Evolutionary conservation across 2,888 invertebrate species (phyloP).

Genomic region (Clanis bilineata): DNA sequence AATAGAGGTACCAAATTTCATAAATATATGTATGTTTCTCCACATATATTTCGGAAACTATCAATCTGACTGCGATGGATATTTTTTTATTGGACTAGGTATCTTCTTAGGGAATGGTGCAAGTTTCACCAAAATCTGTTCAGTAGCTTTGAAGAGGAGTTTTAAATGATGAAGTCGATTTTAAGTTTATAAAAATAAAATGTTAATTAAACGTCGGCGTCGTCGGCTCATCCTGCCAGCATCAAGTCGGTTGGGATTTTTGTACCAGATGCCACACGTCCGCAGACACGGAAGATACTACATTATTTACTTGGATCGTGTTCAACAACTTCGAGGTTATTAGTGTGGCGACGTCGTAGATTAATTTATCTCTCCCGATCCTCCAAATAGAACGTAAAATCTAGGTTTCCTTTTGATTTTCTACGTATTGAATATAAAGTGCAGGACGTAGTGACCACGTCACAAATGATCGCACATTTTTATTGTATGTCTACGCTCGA

Average conservation of each 20-base stretch:
- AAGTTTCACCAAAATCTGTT: too few relatives aligned
- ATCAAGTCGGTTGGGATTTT: slow-evolving; percentile 44
- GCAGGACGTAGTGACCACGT: background rate
- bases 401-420: slow-evolving; percentile 36
- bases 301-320: slow-evolving; percentile 65
- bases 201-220: background rate
- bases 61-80: too few relatives aligned
- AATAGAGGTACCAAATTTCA: too few relatives aligned
- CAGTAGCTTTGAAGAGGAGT: too few relatives aligned
- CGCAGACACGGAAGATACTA: slow-evolving; percentile 62
- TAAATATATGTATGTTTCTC: too few relatives aligned
- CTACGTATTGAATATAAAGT: background rate
- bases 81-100: too few relatives aligned
- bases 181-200: slow-evolving; percentile 15
- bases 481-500: slow-evolving; percentile 34
- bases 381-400: slow-evolving; percentile 27
- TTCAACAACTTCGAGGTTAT: slow-evolving; percentile 69
- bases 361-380: slow-evolving; percentile 47
- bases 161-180: too few relatives aligned
- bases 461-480: slow-evolving; percentile 21
- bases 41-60: too few relatives aligned
- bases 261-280: slow-evolving; percentile 58
- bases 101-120: too few relatives aligned
- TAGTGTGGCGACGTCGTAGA: slow-evolving; percentile 54
- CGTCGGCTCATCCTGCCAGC: slow-evolving; percentile 21